Base-by-base conservation (phyloP, 2,888 invertebrate genomes). In the Eupithecia abbreviata region DNA sequence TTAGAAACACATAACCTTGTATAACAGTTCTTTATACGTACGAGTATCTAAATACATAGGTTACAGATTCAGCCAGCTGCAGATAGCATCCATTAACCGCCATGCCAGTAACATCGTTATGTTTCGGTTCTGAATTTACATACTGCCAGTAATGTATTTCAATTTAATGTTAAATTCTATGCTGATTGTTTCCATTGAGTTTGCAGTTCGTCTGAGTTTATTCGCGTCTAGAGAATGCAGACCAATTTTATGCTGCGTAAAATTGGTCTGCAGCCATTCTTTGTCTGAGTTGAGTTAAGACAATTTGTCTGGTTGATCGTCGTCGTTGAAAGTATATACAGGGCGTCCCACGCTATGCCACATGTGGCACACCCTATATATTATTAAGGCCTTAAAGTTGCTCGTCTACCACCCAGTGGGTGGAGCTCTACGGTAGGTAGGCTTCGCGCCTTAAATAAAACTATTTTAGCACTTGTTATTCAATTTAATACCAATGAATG, bases 41-140 rank as follows among this genome's bases (percentile, higher is more conserved):
- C 42, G 4, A 13, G 30, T 41, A 65, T 4, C 30, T 18, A 43
- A 1, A 6, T 66, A 67, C 45, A 62, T 83, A 83, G 83, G 81
- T 82, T 74, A 73, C 82, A 71, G 84, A 88, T 86, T 82, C 84
- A 83, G 79, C 83, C 83, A 86, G 84, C 84, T 88, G 87, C 86
- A 68, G n/a, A 45, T 88, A 88, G 86, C 85, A 87, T 89, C 88
- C 88, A 90, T 90, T 89, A 90, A 87, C 87, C 82, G 81, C 84
- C 83, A 84, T 82, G 83, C 85, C 86, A 84, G 87, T 92, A 91
- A 92, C 88, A 88, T 87, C 83, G 90, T 92, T 91, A 91, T 87
- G 87, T 88, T 89, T 88, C 87, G 88, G 84, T 84, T 80, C 84
- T 84, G 83, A 84, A 92, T 93, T 93, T 90, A 89, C 91, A 93